Conservation (phyloP, 2,113 vertebrate genomes). For the Saccopteryx bilineata region DNA sequence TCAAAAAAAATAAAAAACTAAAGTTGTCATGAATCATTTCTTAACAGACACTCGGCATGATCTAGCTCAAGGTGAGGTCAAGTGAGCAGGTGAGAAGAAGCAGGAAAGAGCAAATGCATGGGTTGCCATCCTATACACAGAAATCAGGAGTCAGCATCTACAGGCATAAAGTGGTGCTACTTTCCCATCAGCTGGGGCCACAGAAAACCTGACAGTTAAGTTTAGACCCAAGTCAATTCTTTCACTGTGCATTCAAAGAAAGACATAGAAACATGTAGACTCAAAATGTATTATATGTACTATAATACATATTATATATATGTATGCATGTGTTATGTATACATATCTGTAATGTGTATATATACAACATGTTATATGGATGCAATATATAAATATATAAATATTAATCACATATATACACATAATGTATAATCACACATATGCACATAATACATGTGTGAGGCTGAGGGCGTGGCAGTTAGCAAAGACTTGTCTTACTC, state of each 20-base stretch:
- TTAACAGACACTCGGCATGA: neutral
- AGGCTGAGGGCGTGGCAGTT: neutral
- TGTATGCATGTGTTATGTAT: neutral
- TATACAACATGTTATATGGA: neutral
- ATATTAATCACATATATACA: neutral
- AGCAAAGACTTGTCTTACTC: conserved; percentile 83
- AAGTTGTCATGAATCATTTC: neutral
- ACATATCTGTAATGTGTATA: neutral
- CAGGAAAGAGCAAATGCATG: neutral
- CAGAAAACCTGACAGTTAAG: neutral
- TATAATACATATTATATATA: neutral
- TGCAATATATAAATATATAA: neutral
- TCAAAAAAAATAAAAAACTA: conserved; percentile 69
- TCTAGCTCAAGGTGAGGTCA: no score
- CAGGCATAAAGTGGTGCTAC: neutral
- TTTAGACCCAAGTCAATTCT: neutral
- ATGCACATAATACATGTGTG: neutral
- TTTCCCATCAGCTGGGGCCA: neutral
- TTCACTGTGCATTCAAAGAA: neutral
- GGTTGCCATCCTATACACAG: neutral
- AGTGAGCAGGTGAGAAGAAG: neutral
- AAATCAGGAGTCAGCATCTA: neutral
- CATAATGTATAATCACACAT: neutral
- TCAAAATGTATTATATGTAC: conserved; percentile 79
- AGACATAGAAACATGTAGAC: neutral